These are phyloP conservation scores for Geodia barretti DNA, from an alignment of 37 sponge, comb jelly and placozoan genomes.

Conservation along the genomic window DNA sequence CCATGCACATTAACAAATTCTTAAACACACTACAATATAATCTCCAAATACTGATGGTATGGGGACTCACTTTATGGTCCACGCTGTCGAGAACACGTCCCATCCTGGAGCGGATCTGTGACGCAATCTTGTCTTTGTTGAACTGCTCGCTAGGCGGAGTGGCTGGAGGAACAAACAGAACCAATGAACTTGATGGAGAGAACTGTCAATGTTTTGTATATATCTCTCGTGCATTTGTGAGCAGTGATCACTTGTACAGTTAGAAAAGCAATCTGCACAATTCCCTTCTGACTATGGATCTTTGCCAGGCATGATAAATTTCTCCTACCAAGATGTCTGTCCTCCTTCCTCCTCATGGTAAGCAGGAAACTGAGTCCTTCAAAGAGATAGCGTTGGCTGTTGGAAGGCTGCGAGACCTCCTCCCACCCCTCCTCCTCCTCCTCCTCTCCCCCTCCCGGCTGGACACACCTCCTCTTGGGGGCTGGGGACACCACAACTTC, in stretches of 20 bases:
- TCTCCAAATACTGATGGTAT: too few species aligned
- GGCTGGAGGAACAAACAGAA: neutral
- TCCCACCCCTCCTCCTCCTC: neutral
- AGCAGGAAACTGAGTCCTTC: conserved; percentile 31
- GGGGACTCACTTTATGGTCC: too few species aligned
- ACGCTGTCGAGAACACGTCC: conserved; percentile 26
- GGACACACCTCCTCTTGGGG: neutral
- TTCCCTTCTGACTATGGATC: too few species aligned
- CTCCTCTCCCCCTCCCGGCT: neutral
- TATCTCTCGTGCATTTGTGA: too few species aligned
- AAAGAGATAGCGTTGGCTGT: conserved; percentile 21
- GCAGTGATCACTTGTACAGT: neutral
- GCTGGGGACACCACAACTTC: neutral
- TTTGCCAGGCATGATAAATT: too few species aligned
- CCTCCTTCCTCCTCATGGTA: conserved; percentile 37
- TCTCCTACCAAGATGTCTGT: conserved; percentile 5
- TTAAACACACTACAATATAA: too few species aligned
- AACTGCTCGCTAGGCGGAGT: conserved; percentile 3
- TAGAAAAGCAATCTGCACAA: too few species aligned
- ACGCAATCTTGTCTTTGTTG: conserved; percentile 7
- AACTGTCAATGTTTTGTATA: too few species aligned
- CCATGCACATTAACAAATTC: too few species aligned
- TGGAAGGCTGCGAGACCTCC: neutral
- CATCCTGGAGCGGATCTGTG: conserved; percentile 14
- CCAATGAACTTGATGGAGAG: too few species aligned